Evolutionary conservation across 2,888 invertebrate species (phyloP), one percentile per base, ranked within the genome.

Genomic region (Cyclophora punctaria): DNA sequence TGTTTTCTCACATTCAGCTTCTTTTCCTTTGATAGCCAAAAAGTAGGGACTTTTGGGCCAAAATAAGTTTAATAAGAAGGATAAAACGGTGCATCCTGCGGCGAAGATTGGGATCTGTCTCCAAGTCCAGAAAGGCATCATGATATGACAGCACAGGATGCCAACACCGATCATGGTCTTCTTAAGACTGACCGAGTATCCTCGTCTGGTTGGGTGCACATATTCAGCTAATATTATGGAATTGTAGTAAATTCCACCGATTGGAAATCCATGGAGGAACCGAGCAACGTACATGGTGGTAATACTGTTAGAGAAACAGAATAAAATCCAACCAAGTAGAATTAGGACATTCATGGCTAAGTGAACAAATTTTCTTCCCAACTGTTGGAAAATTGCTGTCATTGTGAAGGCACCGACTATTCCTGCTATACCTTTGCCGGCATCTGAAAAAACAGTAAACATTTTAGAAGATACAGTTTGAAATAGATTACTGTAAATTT

Each of bases 11-110:
- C 73, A 75, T 7, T 75, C 73, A 3, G 58, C 58, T 52, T 64
- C 73, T 35, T 60, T 62, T 3, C 74, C 75, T 51, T 64, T 73
- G 52, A 71, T 53, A 0, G 74, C 78, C 6, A 71, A 59, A 49
- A 56, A 69, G 0, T 69, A 63, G 1, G 77, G 78, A 41, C 76
- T 78, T 49, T 78, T 78, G 0, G 68, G 67, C 70, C 75, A 78
- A 7, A 66, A 63, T 0, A 62, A 49, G 0, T 70, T 66, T 7
- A 71, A 4, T 0, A 71, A 20, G 2, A 67, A 46, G 0, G 67
- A 48, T 1, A 62, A 0, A 2, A 57, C 34, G 6, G 60, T 48
- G 0, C 59, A 48, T 0, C 62, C 34, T 4, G 64, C 55, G 3
- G 66, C 56, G 35, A 69, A 51, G 0, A 50, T 48, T 3, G 68